Conservation (phyloP, 2,113 vertebrate genomes). For the Peromyscus leucopus region DNA sequence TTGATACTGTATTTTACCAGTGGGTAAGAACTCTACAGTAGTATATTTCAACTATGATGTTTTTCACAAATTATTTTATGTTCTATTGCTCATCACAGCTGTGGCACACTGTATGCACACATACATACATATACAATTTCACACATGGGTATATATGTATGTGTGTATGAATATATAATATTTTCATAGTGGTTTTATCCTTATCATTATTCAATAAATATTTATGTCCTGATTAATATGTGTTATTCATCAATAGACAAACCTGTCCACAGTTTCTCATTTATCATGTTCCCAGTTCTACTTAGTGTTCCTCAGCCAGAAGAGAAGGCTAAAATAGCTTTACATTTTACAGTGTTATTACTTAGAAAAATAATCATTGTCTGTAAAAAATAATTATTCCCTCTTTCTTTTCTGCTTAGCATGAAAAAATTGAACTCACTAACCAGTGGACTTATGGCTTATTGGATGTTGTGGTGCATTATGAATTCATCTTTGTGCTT, state of each 20-base stretch:
- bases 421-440: not conserved
- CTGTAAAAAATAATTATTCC: not conserved
- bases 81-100: too few species aligned
- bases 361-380: not conserved
- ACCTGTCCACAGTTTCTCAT: not conserved
- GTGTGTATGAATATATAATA: not conserved
- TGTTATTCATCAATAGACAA: not conserved
- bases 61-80: too few species aligned
- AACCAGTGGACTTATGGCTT: not conserved
- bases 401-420: conserved; percentile 19
- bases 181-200: not conserved
- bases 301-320: not conserved
- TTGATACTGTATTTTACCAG: not conserved
- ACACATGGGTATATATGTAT: not conserved
- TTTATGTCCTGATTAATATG: not conserved
- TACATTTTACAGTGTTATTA: not conserved
- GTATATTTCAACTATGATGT: not conserved
- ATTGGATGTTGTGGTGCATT: too few species aligned
- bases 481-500: not conserved
- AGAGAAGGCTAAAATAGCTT: not conserved
- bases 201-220: not conserved
- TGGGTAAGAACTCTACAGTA: not conserved
- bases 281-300: not conserved
- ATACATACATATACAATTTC: not conserved
- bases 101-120: not conserved